These are phyloP conservation scores for Philereme vetulata DNA, from an alignment of 2,888 invertebrate genomes.

Conservation along the genomic window DNA sequence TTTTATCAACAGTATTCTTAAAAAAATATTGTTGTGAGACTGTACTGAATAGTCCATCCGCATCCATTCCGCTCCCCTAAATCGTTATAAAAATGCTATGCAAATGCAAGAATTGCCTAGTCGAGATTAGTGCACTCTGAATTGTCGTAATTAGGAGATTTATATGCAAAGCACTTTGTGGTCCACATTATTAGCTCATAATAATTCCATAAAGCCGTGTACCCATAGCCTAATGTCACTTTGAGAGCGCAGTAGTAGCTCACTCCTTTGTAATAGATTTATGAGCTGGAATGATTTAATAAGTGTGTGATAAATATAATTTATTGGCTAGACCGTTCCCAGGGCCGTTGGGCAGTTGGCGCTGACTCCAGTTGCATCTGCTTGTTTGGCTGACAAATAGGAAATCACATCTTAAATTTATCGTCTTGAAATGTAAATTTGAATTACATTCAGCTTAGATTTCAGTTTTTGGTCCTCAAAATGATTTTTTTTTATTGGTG, in stretches of 20 bases:
- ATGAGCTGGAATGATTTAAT: slow-evolving; percentile 76
- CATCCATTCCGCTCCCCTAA: slow-evolving; percentile 65
- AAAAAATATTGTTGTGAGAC: slow-evolving; percentile 4
- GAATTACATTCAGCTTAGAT: no score
- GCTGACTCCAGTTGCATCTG: slow-evolving; percentile 33
- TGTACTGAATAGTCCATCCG: slow-evolving; percentile 35
- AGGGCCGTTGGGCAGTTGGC: slow-evolving; percentile 56
- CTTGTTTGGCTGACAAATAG: slow-evolving; percentile 33
- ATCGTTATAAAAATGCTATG: slow-evolving; percentile 73
- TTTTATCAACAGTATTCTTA: no score
- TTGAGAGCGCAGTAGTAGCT: slow-evolving; percentile 63
- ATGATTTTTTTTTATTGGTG: no score
- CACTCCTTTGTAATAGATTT: slow-evolving; percentile 79
- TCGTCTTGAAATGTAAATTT: neutral
- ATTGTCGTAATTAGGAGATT: slow-evolving; percentile 81
- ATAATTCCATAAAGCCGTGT: slow-evolving; percentile 45
- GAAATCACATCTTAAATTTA: slow-evolving; percentile 14
- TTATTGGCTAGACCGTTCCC: slow-evolving; percentile 63
- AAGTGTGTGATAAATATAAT: slow-evolving; percentile 72
- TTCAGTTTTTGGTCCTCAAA: no score
- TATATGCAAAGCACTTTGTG: slow-evolving; percentile 82
- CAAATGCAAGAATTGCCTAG: slow-evolving; percentile 68
- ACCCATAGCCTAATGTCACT: slow-evolving; percentile 70
- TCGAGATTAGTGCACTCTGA: slow-evolving; percentile 73
- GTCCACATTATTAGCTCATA: slow-evolving; percentile 78